phyloP scores from a whole-genome alignment of 53 echinoderm and acorn worm species.

The Mesocentrotus franciscanus region DNA sequence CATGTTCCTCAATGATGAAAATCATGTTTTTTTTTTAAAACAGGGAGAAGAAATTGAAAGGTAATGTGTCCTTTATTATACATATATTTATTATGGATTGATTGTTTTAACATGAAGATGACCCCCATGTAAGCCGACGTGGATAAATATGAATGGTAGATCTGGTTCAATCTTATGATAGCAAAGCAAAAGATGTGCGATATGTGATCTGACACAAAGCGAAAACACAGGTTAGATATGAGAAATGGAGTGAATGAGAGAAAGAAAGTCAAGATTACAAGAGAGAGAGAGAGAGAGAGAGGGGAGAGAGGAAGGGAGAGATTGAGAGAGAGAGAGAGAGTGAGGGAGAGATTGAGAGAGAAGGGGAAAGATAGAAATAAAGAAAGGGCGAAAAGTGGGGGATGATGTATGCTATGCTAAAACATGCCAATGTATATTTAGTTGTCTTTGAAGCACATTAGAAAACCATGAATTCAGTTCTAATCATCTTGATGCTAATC shows the following conservation, averaged over 20 bases:
- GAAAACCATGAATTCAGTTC: too few species aligned
- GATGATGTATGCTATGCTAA: neutral
- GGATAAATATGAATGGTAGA: neutral
- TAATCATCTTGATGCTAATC: too few species aligned
- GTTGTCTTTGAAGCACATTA: too few species aligned
- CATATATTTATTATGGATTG: neutral
- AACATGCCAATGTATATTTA: too few species aligned
- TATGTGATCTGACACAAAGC: neutral
- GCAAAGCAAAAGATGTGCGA: neutral
- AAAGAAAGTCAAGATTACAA: neutral
- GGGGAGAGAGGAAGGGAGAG: neutral
- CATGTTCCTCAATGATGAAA: neutral
- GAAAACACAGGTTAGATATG: neutral
- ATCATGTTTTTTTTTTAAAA: neutral
- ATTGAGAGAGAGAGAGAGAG: neutral
- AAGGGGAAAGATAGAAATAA: neutral
- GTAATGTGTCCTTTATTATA: neutral
- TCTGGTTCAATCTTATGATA: neutral
- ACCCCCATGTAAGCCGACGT: neutral
- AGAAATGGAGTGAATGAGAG: neutral
- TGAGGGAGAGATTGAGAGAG: neutral
- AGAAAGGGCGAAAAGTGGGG: neutral
- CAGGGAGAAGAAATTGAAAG: neutral
- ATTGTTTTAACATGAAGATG: neutral
- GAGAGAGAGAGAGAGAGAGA: neutral